These are phyloP conservation scores for Graphium colonna DNA, from an alignment of 2,888 invertebrate species.

Conservation along the genomic window DNA sequence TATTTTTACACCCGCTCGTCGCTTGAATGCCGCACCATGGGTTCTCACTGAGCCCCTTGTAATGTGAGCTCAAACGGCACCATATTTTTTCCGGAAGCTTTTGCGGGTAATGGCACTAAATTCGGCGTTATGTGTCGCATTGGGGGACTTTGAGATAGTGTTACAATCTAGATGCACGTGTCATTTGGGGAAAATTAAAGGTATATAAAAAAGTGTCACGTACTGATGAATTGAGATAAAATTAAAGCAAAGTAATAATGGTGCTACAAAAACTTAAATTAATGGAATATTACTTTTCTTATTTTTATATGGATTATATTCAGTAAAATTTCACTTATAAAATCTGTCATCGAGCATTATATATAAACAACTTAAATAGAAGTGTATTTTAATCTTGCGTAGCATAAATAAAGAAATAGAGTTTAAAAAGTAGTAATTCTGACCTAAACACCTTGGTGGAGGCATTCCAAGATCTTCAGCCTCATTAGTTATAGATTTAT, in stretches of 20 bases:
- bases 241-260: no score
- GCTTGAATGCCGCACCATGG: conserved; percentile 38
- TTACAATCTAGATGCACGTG: conserved; percentile 27
- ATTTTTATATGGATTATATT: no score
- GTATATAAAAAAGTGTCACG: neutral
- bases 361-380: no score
- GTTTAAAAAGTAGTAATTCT: no score
- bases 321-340: no score
- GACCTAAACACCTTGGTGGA: no score
- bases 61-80: conserved; percentile 69
- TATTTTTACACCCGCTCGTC: conserved; percentile 14
- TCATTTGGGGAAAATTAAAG: conserved; percentile 1
- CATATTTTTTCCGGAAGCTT: conserved; percentile 72
- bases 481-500: no score
- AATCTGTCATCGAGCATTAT: no score
- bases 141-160: conserved; percentile 49
- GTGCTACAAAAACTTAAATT: neutral
- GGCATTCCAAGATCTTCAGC: no score
- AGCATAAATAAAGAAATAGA: no score
- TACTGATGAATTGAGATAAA: neutral
- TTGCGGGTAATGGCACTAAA: conserved; percentile 63
- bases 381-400: no score
- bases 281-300: no score
- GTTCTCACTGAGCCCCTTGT: conserved; percentile 59
- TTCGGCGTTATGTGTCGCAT: conserved; percentile 53